These are phyloP conservation scores for Nomada ferruginata DNA, from an alignment of 2,888 invertebrate genomes.

Conservation along the genomic window DNA sequence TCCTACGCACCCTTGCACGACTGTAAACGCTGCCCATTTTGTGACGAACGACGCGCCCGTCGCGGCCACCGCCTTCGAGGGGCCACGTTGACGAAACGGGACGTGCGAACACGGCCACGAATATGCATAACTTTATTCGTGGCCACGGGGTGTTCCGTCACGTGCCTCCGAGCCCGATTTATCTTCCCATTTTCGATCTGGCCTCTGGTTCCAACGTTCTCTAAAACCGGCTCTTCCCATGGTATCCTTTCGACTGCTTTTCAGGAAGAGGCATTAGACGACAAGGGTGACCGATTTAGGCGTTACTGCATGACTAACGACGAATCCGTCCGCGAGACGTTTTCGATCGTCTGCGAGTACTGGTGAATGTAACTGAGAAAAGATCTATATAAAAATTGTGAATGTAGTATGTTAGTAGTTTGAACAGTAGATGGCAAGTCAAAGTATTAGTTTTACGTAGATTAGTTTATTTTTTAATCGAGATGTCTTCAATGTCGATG, in stretches of 20 bases:
- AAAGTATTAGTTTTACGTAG: too few relatives aligned
- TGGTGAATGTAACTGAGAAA: background rate
- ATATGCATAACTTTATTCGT: background rate
- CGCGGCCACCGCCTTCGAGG: background rate
- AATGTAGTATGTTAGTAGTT: background rate
- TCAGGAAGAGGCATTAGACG: slow-evolving; percentile 21
- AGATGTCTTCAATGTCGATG: slow-evolving; percentile 14
- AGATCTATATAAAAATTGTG: background rate
- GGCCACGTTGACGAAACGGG: background rate
- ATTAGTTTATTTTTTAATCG: background rate
- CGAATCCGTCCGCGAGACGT: background rate
- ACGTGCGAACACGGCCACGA: slow-evolving; percentile 1
- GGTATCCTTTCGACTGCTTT: slow-evolving; percentile 22
- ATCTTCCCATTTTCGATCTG: background rate
- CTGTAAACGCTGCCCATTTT: background rate
- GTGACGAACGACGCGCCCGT: background rate
- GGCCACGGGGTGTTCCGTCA: background rate
- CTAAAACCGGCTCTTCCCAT: background rate
- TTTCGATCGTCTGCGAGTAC: background rate
- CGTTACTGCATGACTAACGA: slow-evolving; percentile 9
- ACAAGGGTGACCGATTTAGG: background rate
- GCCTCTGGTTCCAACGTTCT: background rate
- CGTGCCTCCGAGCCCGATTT: slow-evolving; percentile 10
- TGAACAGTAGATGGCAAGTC: too few relatives aligned
- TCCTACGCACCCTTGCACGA: slow-evolving; percentile 35